phyloP scores from a whole-genome alignment of 2,888 invertebrate genomes.

The Pemphredon lugubris region DNA sequence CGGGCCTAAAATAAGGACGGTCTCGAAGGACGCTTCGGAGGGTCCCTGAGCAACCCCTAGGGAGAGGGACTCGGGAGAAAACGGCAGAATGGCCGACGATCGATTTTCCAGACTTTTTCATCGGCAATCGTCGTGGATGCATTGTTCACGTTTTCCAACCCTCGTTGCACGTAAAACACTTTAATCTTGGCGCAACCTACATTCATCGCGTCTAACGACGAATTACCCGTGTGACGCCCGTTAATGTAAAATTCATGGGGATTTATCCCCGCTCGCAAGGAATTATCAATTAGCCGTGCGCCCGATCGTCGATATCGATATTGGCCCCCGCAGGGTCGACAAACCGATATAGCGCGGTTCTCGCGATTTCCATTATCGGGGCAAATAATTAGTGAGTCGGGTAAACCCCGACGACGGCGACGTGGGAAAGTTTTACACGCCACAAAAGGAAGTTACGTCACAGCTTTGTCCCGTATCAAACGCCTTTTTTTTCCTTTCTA shows the following conservation, averaged over 20 bases:
- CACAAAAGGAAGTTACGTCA: too few species aligned
- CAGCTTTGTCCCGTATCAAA: too few species aligned
- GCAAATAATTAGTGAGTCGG: slow-evolving; percentile 37
- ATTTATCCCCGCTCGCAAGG: not conserved
- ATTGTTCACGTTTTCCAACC: slow-evolving; percentile 16
- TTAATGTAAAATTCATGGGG: slow-evolving; percentile 11
- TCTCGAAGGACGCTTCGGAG: slow-evolving; percentile 32
- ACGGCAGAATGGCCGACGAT: slow-evolving; percentile 33
- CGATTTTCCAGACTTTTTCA: slow-evolving; percentile 54
- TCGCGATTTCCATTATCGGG: slow-evolving; percentile 2
- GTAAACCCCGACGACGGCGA: too few species aligned
- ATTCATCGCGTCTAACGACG: slow-evolving; percentile 15
- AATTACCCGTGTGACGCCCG: slow-evolving; percentile 1
- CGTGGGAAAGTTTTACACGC: too few species aligned
- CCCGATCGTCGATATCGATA: not conserved
- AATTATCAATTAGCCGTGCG: slow-evolving; percentile 1
- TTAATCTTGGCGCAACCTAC: slow-evolving; percentile 34
- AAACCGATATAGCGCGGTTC: slow-evolving; percentile 34
- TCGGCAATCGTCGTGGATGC: slow-evolving; percentile 44
- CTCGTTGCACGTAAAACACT: slow-evolving; percentile 13
- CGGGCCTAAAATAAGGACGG: slow-evolving; percentile 43
- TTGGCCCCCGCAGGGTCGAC: slow-evolving; percentile 8
- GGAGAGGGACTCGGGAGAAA: slow-evolving; percentile 34
- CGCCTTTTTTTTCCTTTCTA: too few species aligned
- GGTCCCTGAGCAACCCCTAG: slow-evolving; percentile 40